Evolutionary conservation across 2,797 vertebrate species (phyloP).

Genomic region (Enteromius trimaculatus): DNA sequence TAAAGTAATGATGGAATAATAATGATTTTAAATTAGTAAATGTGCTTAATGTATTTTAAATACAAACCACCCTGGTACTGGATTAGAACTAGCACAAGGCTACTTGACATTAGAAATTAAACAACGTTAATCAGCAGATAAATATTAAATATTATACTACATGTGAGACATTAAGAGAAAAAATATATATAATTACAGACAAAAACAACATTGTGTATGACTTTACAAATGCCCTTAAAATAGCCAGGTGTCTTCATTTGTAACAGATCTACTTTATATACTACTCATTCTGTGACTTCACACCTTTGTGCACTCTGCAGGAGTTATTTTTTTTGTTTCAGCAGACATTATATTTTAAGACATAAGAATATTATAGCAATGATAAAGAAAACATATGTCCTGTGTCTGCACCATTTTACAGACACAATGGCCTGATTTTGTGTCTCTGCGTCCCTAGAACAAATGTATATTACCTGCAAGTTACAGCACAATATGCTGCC

Average conservation of each 20-base stretch:
- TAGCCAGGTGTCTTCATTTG: not conserved
- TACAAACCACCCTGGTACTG: not conserved
- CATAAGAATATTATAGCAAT: not conserved
- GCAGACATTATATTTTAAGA: not conserved
- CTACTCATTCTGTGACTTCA: not conserved
- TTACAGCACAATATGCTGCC: too few species aligned
- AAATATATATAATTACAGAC: not conserved
- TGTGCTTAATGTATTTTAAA: not conserved
- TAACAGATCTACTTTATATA: not conserved
- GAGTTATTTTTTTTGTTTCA: not conserved
- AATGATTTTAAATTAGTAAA: not conserved
- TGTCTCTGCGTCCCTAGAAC: not conserved
- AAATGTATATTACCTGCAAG: too few species aligned
- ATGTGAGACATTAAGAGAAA: not conserved
- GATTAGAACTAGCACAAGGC: not conserved
- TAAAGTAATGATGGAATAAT: not conserved
- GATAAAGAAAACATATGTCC: not conserved
- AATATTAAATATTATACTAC: not conserved
- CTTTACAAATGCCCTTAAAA: not conserved
- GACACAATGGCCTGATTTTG: not conserved
- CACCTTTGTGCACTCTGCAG: not conserved
- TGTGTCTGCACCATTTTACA: slow-evolving; percentile 3
- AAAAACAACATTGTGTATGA: not conserved
- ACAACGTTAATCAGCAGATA: not conserved
- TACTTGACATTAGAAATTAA: not conserved